Conservation (phyloP, 2,888 invertebrate species). For the Tigriopus californicus region DNA sequence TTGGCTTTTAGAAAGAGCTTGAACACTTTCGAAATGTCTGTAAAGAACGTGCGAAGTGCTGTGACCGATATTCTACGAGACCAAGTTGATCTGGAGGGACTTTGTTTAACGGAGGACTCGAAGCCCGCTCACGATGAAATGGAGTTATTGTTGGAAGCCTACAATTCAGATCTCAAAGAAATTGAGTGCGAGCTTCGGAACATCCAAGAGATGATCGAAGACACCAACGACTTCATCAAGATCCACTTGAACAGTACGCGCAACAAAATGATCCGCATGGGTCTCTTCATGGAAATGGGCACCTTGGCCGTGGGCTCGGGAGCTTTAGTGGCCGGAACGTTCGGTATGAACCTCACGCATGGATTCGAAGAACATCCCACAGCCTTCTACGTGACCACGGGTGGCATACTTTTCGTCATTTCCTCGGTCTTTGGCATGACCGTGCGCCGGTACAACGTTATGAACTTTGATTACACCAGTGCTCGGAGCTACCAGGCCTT, state of each 20-base stretch:
- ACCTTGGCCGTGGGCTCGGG: background rate
- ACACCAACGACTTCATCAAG: slow-evolving; percentile 6
- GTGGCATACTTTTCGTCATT: background rate
- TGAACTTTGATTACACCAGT: no score
- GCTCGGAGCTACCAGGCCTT: background rate
- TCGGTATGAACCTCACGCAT: slow-evolving; percentile 9
- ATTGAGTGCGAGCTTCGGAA: background rate
- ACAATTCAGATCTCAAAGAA: background rate
- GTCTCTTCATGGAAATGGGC: slow-evolving; percentile 9
- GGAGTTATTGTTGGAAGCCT: slow-evolving; percentile 7
- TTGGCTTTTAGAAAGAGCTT: slow-evolving; percentile 10
- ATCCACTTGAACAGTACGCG: slow-evolving; percentile 6
- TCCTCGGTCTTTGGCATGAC: background rate
- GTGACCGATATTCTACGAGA: background rate
- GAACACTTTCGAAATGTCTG: background rate
- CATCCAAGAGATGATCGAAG: slow-evolving; percentile 2
- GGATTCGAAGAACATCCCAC: slow-evolving; percentile 1
- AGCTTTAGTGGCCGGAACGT: background rate
- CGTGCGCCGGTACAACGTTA: background rate
- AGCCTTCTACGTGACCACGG: slow-evolving; percentile 3
- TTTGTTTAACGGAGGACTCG: background rate
- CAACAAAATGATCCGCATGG: slow-evolving; percentile 9
- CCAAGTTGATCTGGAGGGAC: background rate
- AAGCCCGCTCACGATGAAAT: slow-evolving; percentile 2
- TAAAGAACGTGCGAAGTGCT: background rate